phyloP scores from a whole-genome alignment of 2,113 vertebrate genomes.

The Ellobius talpinus region DNA sequence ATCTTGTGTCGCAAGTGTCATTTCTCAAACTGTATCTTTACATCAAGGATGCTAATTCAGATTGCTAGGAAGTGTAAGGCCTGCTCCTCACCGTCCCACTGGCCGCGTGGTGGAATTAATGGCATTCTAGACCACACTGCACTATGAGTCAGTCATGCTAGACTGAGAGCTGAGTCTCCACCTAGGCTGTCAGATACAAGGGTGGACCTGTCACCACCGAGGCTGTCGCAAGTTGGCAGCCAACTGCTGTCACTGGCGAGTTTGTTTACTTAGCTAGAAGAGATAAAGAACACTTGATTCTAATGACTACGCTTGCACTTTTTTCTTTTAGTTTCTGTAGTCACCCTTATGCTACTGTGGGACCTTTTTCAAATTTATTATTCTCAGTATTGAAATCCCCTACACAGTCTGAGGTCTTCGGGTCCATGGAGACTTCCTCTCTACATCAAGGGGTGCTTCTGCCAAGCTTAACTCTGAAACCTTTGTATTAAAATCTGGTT shows the following conservation, averaged over 20 bases:
- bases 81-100: not conserved
- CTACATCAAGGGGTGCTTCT: not conserved
- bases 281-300: not conserved
- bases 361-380: not conserved
- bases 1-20: not conserved
- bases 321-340: not conserved
- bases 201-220: not conserved
- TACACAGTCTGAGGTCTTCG: not conserved
- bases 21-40: not conserved
- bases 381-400: not conserved
- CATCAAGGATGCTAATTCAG: not conserved
- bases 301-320: not conserved
- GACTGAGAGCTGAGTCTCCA: not conserved
- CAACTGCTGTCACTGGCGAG: not conserved
- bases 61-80: not conserved
- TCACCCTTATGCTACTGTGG: not conserved
- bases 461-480: constrained; percentile 39
- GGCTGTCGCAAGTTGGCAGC: not conserved
- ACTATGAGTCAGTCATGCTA: not conserved
- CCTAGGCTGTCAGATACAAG: not conserved
- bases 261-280: not conserved
- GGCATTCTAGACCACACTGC: not conserved
- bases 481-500: constrained; percentile 13
- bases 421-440: not conserved
- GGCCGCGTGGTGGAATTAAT: not conserved